Evolutionary conservation across 1,140 invertebrate genomes (phyloP).

Genomic region (Drosophila melanica): DNA sequence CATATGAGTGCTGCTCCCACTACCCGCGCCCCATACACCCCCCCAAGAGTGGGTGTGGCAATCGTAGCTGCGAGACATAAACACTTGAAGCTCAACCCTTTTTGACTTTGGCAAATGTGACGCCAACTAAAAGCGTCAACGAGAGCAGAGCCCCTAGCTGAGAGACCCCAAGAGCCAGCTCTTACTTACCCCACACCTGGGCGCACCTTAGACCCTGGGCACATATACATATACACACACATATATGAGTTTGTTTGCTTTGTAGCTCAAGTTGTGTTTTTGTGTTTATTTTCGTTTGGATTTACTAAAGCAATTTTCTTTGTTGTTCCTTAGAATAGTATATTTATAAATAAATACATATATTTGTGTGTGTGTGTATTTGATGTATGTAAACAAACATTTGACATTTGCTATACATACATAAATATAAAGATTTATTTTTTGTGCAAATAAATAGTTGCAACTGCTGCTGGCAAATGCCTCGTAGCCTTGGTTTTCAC

Average conservation of each 20-base stretch:
- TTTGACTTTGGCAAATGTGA: slow-evolving; percentile 73
- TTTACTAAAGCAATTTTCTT: slow-evolving; percentile 82
- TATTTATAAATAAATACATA: background rate
- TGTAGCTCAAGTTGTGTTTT: slow-evolving; percentile 77
- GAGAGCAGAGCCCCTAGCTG: slow-evolving; percentile 28
- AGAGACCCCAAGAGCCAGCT: background rate
- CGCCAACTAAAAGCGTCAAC: slow-evolving; percentile 50
- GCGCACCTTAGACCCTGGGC: slow-evolving; percentile 36
- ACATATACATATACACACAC: background rate
- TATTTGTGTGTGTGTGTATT: slow-evolving; percentile 4
- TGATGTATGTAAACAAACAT: slow-evolving; percentile 72
- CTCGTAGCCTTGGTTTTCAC: slow-evolving; percentile 6
- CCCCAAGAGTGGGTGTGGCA: slow-evolving; percentile 26
- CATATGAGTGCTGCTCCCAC: slow-evolving; percentile 45
- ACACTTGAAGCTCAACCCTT: slow-evolving; percentile 76
- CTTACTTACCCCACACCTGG: slow-evolving; percentile 32
- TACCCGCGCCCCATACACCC: no score
- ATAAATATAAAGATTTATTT: slow-evolving; percentile 43
- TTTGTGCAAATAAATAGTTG: slow-evolving; percentile 81
- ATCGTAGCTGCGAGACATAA: slow-evolving; percentile 42
- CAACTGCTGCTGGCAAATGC: slow-evolving; percentile 76
- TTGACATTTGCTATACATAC: slow-evolving; percentile 71
- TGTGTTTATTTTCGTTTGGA: slow-evolving; percentile 79
- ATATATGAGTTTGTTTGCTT: slow-evolving; percentile 68
- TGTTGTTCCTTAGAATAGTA: slow-evolving; percentile 62